Conservation (phyloP, 92 coral and sea anemone genomes). For the Parazoanthus atlanticus region DNA sequence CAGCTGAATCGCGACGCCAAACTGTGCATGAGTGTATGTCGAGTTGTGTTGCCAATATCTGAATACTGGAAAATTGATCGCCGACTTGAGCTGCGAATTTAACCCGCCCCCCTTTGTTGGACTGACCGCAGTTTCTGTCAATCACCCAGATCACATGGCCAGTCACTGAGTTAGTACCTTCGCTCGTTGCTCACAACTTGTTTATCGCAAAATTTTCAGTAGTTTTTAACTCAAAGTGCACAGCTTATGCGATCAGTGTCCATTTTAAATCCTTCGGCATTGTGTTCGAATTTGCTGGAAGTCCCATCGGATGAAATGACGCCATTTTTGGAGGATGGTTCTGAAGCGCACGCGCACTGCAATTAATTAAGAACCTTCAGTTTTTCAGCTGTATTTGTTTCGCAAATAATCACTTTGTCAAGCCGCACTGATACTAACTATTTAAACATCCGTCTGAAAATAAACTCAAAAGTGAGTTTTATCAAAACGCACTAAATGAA, state of each 20-base stretch:
- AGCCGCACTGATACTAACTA: constrained; percentile 77
- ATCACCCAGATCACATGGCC: constrained; percentile 47
- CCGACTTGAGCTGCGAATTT: constrained; percentile 42
- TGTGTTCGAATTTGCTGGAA: constrained; percentile 33
- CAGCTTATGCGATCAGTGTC: constrained; percentile 1
- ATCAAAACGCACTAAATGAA: constrained; percentile 52
- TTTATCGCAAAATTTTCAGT: neutral
- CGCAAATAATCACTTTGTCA: constrained; percentile 75
- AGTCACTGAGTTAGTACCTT: constrained; percentile 17
- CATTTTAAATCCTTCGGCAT: constrained; percentile 24
- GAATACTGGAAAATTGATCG: constrained; percentile 47
- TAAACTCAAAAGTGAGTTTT: constrained; percentile 63
- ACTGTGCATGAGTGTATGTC: constrained; percentile 34
- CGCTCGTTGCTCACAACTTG: neutral
- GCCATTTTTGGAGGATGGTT: constrained; percentile 31
- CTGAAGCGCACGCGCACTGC: constrained; percentile 76
- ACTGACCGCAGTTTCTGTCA: constrained; percentile 59
- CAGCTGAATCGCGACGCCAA: constrained; percentile 43
- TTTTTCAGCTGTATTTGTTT: constrained; percentile 87
- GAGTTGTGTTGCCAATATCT: constrained; percentile 35
- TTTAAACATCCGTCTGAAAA: constrained; percentile 85
- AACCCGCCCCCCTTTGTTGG: constrained; percentile 85
- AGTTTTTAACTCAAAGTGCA: neutral
- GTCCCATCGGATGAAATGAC: constrained; percentile 36
- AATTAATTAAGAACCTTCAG: constrained; percentile 73